A percentile compares a stretch with the other conserved stretches of the same genome.
Evolutionary conservation across 2,888 invertebrate genomes (phyloP).

Genomic region (Scaptomyza reducta): DNA sequence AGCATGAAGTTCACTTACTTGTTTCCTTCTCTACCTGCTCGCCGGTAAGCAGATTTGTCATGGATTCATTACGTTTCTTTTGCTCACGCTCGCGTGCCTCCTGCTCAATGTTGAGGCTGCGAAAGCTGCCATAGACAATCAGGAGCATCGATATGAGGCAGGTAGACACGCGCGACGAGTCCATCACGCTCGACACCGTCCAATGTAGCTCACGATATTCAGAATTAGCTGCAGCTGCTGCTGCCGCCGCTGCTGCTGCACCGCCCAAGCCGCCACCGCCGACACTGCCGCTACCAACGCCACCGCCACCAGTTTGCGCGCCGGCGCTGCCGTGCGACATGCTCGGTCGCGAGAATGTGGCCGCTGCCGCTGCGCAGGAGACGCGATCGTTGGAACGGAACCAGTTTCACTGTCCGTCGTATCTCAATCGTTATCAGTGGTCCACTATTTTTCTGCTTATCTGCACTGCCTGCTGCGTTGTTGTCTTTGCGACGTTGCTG

Average conservation of each 20-base stretch:
- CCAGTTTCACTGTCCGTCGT: conserved; percentile 1
- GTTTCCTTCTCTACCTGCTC: conserved; percentile 84
- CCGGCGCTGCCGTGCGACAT: conserved; percentile 83
- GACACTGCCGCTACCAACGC: conserved; percentile 77
- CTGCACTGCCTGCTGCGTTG: conserved; percentile 24
- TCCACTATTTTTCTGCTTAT: conserved; percentile 20
- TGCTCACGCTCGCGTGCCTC: conserved; percentile 94
- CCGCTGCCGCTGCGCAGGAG: conserved; percentile 34
- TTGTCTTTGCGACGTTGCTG: conserved; percentile 46
- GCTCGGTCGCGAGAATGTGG: conserved; percentile 52
- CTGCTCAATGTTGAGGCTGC: conserved; percentile 97
- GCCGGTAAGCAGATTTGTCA: conserved; percentile 84
- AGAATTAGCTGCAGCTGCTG: conserved; percentile 71
- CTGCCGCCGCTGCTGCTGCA: conserved; percentile 62
- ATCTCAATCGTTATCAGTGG: conserved; percentile 34
- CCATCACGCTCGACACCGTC: conserved; percentile 96
- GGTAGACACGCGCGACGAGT: conserved; percentile 98
- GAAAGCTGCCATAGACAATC: conserved; percentile 98
- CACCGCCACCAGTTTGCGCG: conserved; percentile 76
- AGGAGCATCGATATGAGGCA: conserved; percentile 98
- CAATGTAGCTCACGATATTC: conserved; percentile 88
- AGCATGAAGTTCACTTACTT: conserved; percentile 82
- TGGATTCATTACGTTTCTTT: conserved; percentile 88
- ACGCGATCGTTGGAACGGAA: not conserved
- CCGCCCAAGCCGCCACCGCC: conserved; percentile 67